Conservation (phyloP, 2,797 vertebrate species). For the Parambassis ranga region DNA sequence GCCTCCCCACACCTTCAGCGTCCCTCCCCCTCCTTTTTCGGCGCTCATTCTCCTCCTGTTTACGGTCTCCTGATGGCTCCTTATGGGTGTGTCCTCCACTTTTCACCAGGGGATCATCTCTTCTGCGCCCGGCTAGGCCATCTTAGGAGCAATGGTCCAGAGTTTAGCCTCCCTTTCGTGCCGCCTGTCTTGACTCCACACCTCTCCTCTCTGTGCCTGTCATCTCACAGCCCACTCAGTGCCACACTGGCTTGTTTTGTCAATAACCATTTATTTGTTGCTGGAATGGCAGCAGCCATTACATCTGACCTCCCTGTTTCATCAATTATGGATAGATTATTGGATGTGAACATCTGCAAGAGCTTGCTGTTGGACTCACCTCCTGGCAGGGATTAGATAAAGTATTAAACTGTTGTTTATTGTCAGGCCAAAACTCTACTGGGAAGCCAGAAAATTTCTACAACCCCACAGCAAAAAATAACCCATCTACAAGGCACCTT, state of each 20-base stretch:
- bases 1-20: conserved; percentile 39
- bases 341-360: conserved; percentile 99
- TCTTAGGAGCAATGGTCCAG: conserved; percentile 29
- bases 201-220: conserved; percentile 71
- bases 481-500: conserved; percentile 88
- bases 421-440: conserved; percentile 95
- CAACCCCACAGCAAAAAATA: conserved; percentile 82
- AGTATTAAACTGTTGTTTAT: conserved; percentile 99
- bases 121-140: conserved; percentile 35
- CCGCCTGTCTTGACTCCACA: conserved; percentile 22
- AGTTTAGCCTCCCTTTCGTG: conserved; percentile 44
- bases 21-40: conserved; percentile 6
- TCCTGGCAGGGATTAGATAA: conserved; percentile 99
- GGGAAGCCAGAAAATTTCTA: conserved; percentile 89
- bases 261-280: conserved; percentile 99
- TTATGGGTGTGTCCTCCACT: conserved; percentile 67
- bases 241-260: conserved; percentile 96
- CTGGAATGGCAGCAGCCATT: conserved; percentile 94
- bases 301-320: conserved; percentile 99
- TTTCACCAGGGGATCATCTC: conserved; percentile 51
- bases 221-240: conserved; percentile 82
- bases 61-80: conserved; percentile 48
- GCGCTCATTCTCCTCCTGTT: conserved; percentile 50
- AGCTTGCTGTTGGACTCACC: conserved; percentile 93
- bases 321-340: conserved; percentile 99